These are phyloP conservation scores for Phocoena phocoena DNA, from an alignment of 2,113 vertebrate species.

Conservation along the genomic window DNA sequence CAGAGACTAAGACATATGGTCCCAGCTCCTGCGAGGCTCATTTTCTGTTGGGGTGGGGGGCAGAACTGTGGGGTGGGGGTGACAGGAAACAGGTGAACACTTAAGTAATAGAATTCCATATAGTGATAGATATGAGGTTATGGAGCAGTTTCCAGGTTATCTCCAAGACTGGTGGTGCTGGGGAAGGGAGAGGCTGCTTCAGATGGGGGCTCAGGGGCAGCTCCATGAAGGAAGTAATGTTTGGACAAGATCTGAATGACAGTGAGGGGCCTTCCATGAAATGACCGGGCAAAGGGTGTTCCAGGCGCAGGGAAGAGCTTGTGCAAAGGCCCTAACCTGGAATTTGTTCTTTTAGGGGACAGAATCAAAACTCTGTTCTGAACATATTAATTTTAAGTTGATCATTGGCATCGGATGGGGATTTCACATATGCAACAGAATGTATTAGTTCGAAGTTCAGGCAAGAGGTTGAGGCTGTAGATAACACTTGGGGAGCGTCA, in stretches of 20 bases:
- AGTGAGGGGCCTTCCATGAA: not conserved
- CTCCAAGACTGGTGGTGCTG: not conserved
- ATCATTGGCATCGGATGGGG: not conserved
- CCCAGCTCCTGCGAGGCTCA: not conserved
- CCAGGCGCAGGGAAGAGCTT: not conserved
- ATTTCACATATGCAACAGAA: not conserved
- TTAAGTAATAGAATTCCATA: not conserved
- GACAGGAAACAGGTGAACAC: not conserved
- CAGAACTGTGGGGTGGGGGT: not conserved
- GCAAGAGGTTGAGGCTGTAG: not conserved
- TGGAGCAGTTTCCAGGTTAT: not conserved
- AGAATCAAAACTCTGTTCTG: not conserved
- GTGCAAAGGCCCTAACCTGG: not conserved
- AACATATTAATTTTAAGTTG: not conserved
- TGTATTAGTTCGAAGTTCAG: not conserved
- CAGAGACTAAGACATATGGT: not conserved
- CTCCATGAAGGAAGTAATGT: not conserved
- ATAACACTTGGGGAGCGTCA: not conserved
- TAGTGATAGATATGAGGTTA: not conserved
- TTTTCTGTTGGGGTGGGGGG: not conserved
- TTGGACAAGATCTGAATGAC: not conserved
- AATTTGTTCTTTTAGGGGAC: not conserved
- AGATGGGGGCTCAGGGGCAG: not conserved
- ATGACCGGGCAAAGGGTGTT: not conserved
- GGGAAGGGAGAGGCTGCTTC: not conserved